A percentile compares a stretch with the other conserved stretches of the same genome.
phyloP scores from a whole-genome alignment of 2,888 invertebrate species.

The Trachelus stipa region DNA sequence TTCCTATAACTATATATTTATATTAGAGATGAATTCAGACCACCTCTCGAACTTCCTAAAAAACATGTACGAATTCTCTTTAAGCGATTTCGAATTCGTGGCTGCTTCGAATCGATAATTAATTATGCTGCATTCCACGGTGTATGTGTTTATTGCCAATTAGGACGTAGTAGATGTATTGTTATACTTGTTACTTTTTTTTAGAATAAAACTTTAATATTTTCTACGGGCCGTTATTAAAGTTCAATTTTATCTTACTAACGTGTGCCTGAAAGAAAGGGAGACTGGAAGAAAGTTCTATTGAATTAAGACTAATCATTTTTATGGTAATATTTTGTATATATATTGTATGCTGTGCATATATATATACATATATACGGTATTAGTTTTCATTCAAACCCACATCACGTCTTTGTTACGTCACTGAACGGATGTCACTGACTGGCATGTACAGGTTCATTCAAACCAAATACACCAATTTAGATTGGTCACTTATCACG shows the following conservation, averaged over 20 bases:
- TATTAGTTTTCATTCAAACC: neutral
- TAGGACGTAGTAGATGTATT: slow-evolving; percentile 36
- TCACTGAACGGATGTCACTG: neutral
- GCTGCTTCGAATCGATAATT: neutral
- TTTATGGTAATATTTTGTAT: neutral
- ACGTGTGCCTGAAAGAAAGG: neutral
- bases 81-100: neutral
- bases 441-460: neutral
- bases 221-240: slow-evolving; percentile 36
- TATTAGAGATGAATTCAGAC: neutral
- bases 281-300: neutral
- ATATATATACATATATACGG: neutral
- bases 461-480: neutral
- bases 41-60: neutral
- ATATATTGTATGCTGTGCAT: neutral
- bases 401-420: neutral
- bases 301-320: neutral
- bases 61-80: neutral
- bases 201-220: slow-evolving; percentile 56
- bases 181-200: slow-evolving; percentile 55
- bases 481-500: neutral
- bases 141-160: slow-evolving; percentile 14
- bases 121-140: slow-evolving; percentile 7
- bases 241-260: neutral
- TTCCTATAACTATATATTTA: neutral